Evolutionary conservation across 2,113 vertebrate species (phyloP).

Genomic region (Carollia perspicillata): DNA sequence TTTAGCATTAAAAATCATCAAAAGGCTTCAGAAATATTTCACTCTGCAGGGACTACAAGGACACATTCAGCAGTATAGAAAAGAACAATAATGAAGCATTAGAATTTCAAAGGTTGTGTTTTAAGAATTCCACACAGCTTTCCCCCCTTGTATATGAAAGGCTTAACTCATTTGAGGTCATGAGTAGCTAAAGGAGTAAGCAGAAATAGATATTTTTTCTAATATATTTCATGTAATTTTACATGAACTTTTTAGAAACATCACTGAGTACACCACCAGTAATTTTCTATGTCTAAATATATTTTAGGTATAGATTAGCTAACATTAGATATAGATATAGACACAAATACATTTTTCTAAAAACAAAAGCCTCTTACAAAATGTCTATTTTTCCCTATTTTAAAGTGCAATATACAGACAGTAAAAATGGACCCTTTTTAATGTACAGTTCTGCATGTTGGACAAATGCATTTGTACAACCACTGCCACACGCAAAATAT

Average conservation of each 20-base stretch:
- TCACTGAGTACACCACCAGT: background rate
- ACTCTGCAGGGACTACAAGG: background rate
- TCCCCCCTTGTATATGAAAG: background rate
- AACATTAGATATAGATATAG: background rate
- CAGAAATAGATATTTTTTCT: background rate
- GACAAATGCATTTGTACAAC: background rate
- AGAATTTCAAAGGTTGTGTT: background rate
- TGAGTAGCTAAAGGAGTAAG: background rate
- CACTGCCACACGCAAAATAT: background rate
- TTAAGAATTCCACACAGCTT: conserved; percentile 19
- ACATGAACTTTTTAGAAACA: conserved; percentile 21
- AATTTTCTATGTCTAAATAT: background rate
- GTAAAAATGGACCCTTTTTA: background rate
- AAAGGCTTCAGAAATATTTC: conserved; percentile 41
- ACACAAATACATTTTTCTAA: background rate
- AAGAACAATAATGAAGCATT: background rate
- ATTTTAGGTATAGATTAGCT: background rate
- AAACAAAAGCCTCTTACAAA: background rate
- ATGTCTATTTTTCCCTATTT: background rate
- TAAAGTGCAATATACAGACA: background rate
- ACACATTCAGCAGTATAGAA: background rate
- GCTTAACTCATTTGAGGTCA: background rate
- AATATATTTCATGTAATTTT: conserved; percentile 20
- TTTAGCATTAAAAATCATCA: conserved; percentile 50
- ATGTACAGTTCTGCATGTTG: background rate